Percentiles rank a stretch among this genome's conserved stretches.
phyloP scores from a whole-genome alignment of 2,888 invertebrate genomes.

The Oxycera nigricornis region DNA sequence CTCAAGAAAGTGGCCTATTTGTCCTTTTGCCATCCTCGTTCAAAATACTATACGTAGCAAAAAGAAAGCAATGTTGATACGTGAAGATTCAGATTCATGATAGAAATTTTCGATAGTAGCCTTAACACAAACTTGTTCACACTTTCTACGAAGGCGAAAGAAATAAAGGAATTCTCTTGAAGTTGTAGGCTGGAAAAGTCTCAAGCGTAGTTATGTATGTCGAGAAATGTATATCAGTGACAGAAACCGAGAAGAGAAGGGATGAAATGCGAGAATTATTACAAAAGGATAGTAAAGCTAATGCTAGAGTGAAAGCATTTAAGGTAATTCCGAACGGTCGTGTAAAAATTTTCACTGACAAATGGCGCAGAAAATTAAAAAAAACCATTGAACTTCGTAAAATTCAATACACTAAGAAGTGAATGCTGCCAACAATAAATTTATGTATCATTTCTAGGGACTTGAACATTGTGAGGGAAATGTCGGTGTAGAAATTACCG shows the following conservation, averaged over 20 bases:
- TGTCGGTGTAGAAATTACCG: too few relatives aligned
- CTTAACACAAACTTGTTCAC: neutral
- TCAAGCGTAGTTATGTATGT: neutral
- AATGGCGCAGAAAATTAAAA: slow-evolving; percentile 24
- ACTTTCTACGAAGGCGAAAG: neutral
- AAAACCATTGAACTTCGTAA: too few relatives aligned
- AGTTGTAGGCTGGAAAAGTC: neutral
- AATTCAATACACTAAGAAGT: too few relatives aligned
- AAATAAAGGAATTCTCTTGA: neutral
- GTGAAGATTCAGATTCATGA: too few relatives aligned
- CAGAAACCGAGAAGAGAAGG: neutral
- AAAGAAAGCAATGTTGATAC: neutral
- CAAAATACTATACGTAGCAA: neutral
- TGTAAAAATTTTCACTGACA: neutral
- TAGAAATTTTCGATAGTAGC: neutral
- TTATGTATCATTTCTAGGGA: too few relatives aligned
- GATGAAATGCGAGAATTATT: neutral
- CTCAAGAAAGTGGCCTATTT: neutral
- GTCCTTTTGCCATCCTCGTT: neutral
- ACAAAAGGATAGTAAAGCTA: neutral
- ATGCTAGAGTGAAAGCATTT: neutral
- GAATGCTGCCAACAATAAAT: too few relatives aligned
- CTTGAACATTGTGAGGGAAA: too few relatives aligned
- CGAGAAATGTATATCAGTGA: neutral
- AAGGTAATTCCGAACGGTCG: neutral